Conservation (phyloP, 2,888 invertebrate species). For the Conomelus anceps region DNA sequence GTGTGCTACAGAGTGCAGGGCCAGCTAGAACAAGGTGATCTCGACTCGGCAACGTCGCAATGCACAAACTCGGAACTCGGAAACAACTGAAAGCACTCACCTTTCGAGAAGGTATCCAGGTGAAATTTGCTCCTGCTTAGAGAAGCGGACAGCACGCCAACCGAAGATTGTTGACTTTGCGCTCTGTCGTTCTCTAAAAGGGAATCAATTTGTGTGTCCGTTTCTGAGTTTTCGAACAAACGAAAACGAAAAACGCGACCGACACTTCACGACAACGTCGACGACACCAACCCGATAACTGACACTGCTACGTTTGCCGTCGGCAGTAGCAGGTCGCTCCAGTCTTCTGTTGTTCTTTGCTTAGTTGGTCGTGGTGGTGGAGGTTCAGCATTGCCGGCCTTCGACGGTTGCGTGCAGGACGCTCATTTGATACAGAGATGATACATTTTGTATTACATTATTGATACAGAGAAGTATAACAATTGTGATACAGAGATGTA, state of each 20-base stretch:
- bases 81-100: background rate
- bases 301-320: background rate
- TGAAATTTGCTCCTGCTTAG: background rate
- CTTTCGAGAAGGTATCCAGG: background rate
- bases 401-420: background rate
- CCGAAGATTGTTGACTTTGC: background rate
- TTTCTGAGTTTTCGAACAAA: background rate
- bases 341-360: background rate
- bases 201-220: background rate
- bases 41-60: background rate
- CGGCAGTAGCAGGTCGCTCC: background rate
- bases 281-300: background rate
- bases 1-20: background rate
- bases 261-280: background rate
- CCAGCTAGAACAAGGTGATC: background rate
- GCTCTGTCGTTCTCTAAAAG: background rate
- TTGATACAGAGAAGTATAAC: no score
- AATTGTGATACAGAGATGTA: no score
- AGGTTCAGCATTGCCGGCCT: no score
- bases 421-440: background rate
- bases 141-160: background rate
- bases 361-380: background rate
- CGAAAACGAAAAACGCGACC: background rate
- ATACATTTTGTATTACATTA: no score
- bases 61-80: background rate